Evolutionary conservation across 2,113 vertebrate species (phyloP).

Genomic region (Chamaetylas fuelleborni): DNA sequence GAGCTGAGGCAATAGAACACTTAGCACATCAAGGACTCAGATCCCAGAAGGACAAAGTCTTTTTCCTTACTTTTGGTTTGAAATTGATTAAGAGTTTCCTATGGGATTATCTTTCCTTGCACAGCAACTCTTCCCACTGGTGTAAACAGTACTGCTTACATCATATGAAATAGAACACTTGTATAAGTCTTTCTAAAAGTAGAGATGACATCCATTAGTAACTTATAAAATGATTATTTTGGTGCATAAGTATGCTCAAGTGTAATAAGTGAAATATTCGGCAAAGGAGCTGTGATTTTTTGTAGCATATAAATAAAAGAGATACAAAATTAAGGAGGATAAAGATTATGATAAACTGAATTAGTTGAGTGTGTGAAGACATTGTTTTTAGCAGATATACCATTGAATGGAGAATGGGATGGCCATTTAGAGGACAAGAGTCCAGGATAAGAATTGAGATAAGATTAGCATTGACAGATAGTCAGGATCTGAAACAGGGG

Average conservation of each 20-base stretch:
- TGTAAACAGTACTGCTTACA: neutral
- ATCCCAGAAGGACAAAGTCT: neutral
- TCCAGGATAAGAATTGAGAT: neutral
- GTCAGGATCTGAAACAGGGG: neutral
- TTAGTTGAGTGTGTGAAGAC: neutral
- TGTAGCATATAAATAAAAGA: neutral
- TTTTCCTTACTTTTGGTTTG: neutral
- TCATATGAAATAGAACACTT: neutral
- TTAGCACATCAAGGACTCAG: neutral
- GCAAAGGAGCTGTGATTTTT: neutral
- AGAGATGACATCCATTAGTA: neutral
- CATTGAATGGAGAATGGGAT: neutral
- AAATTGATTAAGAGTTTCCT: neutral
- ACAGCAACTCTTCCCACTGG: neutral
- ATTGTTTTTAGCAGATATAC: neutral
- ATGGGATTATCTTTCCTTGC: neutral
- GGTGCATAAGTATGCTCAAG: neutral
- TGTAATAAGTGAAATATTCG: neutral
- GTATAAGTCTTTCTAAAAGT: neutral
- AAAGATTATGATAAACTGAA: neutral
- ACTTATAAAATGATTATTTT: neutral
- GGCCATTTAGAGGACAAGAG: neutral
- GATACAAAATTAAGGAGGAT: neutral
- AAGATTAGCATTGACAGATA: neutral
- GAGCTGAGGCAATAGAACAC: neutral